Percentiles rank a stretch among this genome's conserved stretches.
These are phyloP conservation scores for Drosophila melanogaster DNA, from an alignment of 1,140 invertebrate genomes.

Conservation along the genomic window Release_6_plus_ISO1_MT NT_033777.3:25313501-25314000, in stretches of 20 bases:
- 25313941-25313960: constrained; percentile 66
- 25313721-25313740: constrained; percentile 4
- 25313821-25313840: constrained; percentile 53
- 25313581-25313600: neutral
- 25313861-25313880: constrained; percentile 62
- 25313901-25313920: constrained; percentile 71
- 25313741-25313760: constrained; percentile 39
- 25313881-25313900: constrained; percentile 64
- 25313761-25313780: constrained; percentile 71
- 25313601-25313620: neutral
- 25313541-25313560: neutral
- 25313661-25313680: constrained; percentile 2
- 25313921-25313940: constrained; percentile 74
- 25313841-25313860: constrained; percentile 20
- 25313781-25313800: constrained; percentile 37
- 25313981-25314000: constrained; percentile 26
- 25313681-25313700: constrained; percentile 1
- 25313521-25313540: neutral
- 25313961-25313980: constrained; percentile 12
- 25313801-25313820: constrained; percentile 53
- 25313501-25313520: neutral
- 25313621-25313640: neutral
- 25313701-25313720: neutral
- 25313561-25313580: neutral
- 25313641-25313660: neutral